Evolutionary conservation across 35 echinoderm and acorn worm genomes (phyloP), one percentile per base, ranked within the genome.

Genomic region (Ophioderma brevispina): DNA sequence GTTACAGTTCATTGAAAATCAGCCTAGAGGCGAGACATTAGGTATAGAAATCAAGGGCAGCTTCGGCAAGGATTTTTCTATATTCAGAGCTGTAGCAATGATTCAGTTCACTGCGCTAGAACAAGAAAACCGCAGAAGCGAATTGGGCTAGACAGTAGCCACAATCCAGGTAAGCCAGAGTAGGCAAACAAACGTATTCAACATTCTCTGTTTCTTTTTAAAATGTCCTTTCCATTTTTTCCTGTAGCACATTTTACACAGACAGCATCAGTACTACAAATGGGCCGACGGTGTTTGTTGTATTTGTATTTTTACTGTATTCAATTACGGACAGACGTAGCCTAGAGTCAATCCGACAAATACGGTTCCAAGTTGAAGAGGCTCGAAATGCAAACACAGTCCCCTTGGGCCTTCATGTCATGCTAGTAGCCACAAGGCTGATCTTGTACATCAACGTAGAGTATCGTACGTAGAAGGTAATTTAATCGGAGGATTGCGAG

Each of bases 251-350:
- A 75, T 94, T 64, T 87, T 94, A 36, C n/a, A n/a, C n/a, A n/a
- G n/a, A 90, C 55, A 18, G 88, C 90, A 81, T 82, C 90, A 41
- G 75, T 91, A 0, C 33, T 94, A 41, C 88, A n/a, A 94, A 40
- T 94, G 93, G 93, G 93, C 93, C 14, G 93, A 94, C 35, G 93
- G 93, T n/a, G n/a, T n/a, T n/a, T n/a, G n/a, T n/a, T n/a, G n/a
- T n/a, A n/a, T n/a, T n/a, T 56, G 85, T 94, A 3, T 46, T 94
- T 19, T 59, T 94, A 35, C 76, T 94, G 6, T 94, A 94, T 78
- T 94, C 93, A 3, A 91, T 94, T 30, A 82, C 88, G 0, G 84
- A 90, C 59, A 80, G 88, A 55, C 37, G 85, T 30, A 85, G 93
- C 10, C 79, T 87, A 36, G 93, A 94, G 19, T 77, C 82, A 32